Conservation (phyloP, 2,113 vertebrate genomes). For the Pheucticus melanocephalus region DNA sequence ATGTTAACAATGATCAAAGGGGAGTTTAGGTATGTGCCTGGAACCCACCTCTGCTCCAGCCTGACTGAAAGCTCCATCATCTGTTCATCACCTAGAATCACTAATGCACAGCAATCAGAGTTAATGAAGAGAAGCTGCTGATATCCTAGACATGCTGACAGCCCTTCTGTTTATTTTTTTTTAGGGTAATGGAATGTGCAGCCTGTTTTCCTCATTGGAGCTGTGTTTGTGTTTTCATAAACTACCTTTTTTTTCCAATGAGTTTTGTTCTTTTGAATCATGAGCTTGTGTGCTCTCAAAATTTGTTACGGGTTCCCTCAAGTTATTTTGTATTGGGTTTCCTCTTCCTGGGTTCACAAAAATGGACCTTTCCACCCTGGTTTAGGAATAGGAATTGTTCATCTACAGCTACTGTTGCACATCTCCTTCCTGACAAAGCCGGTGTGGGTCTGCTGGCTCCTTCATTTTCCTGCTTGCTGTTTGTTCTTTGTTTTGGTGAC, state of each 20-base stretch:
- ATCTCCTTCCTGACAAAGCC: neutral
- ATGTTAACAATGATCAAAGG: neutral
- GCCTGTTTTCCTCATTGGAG: neutral
- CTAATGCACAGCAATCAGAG: conserved; percentile 50
- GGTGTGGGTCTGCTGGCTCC: neutral
- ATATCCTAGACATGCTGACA: conserved; percentile 48
- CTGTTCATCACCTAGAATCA: conserved; percentile 43
- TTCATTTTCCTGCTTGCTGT: accelerated
- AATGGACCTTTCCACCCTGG: neutral
- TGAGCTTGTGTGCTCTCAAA: neutral
- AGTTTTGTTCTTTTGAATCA: neutral
- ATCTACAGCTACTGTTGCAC: neutral
- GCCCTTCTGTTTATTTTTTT: conserved; percentile 63
- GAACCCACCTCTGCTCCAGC: neutral
- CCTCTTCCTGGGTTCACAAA: neutral
- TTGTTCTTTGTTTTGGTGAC: neutral
- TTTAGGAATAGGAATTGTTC: neutral
- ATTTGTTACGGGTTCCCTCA: neutral
- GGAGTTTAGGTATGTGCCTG: neutral
- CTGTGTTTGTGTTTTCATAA: neutral
- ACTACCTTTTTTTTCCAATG: neutral
- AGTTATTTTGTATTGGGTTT: neutral
- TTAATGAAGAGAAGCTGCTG: conserved; percentile 64
- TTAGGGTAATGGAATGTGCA: conserved; percentile 46
- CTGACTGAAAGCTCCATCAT: conserved; percentile 31